phyloP scores from a whole-genome alignment of 1,140 invertebrate genomes.

The Heliconius hermathena region DNA sequence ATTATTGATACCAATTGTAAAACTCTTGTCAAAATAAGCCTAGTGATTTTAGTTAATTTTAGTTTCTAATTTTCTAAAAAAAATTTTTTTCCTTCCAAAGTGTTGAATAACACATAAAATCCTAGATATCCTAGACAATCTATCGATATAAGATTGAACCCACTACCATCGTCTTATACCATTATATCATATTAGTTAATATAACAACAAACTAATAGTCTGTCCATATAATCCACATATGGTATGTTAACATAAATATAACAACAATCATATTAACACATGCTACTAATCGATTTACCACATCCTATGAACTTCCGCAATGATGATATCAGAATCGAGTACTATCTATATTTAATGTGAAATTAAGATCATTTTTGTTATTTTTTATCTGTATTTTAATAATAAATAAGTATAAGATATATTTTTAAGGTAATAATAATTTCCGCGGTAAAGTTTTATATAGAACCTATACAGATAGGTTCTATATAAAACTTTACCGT shows the following conservation, averaged over 20 bases:
- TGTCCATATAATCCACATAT: neutral
- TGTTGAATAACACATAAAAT: too few relatives aligned
- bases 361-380: neutral
- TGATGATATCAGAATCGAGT: neutral
- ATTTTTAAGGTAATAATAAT: too few relatives aligned
- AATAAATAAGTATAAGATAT: neutral
- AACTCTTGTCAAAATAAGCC: too few relatives aligned
- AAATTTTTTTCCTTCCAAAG: too few relatives aligned
- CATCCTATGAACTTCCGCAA: conserved; percentile 7
- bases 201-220: neutral
- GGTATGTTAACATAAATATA: neutral
- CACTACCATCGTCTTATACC: neutral
- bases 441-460: too few relatives aligned
- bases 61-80: too few relatives aligned
- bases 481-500: too few relatives aligned
- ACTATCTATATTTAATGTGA: neutral
- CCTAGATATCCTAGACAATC: neutral
- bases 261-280: conserved; percentile 12
- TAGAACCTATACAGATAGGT: too few relatives aligned
- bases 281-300: conserved; percentile 9
- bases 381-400: neutral
- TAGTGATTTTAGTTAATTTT: too few relatives aligned
- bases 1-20: too few relatives aligned
- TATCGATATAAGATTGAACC: neutral
- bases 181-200: neutral